phyloP scores from a whole-genome alignment of 2,888 invertebrate species.

The Lysandra bellargus region DNA sequence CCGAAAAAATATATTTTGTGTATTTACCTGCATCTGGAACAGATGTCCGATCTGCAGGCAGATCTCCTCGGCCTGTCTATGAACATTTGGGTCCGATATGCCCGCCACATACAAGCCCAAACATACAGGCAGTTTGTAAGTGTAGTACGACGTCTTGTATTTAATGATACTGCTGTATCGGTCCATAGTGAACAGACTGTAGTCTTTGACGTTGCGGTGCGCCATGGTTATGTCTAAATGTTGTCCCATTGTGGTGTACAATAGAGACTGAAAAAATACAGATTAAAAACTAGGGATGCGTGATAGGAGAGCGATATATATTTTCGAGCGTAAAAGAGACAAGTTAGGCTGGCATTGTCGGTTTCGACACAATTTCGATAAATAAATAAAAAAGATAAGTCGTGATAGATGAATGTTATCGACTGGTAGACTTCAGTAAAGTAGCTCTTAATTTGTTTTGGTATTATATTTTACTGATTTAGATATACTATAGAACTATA shows the following conservation, averaged over 20 bases:
- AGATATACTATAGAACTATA: no score
- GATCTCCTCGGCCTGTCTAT: constrained; percentile 87
- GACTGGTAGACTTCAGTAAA: no score
- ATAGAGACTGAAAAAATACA: constrained; percentile 54
- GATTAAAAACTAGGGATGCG: no score
- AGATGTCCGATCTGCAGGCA: constrained; percentile 93
- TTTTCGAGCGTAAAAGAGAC: constrained; percentile 13
- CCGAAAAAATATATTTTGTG: background rate
- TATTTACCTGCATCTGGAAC: constrained; percentile 91
- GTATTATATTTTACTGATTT: no score
- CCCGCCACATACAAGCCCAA: constrained; percentile 90
- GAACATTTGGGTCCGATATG: constrained; percentile 83
- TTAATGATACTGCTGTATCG: constrained; percentile 91
- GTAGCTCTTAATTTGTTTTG: no score
- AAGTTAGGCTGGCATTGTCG: no score
- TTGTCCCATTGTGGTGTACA: constrained; percentile 89
- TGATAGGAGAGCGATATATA: no score
- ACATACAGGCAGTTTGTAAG: constrained; percentile 92
- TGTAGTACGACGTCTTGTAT: constrained; percentile 94
- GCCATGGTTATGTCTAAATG: constrained; percentile 87
- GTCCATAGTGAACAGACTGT: constrained; percentile 86
- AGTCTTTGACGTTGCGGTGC: constrained; percentile 55
- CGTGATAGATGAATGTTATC: no score
- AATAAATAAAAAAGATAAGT: no score
- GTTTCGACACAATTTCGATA: no score